phyloP scores from a whole-genome alignment of 2,797 vertebrate species.

The Benthosema pterotum region DNA sequence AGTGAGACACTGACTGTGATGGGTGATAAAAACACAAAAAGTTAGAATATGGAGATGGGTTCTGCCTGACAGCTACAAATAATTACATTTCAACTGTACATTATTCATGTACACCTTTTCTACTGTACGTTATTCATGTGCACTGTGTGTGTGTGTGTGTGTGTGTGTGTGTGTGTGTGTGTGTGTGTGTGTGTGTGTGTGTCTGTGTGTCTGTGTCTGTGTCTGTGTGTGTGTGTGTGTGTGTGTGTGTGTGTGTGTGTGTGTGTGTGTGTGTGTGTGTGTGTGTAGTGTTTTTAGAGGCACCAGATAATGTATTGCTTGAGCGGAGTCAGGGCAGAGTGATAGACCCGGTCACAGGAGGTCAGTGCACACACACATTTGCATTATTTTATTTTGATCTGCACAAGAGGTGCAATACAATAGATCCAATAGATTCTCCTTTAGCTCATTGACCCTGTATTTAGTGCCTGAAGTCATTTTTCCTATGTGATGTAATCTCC shows the following conservation, averaged over 20 bases:
- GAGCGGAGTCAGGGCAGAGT: constrained; percentile 86
- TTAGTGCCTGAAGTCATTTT: too few species aligned
- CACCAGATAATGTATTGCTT: constrained; percentile 84
- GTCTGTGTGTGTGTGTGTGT: constrained; percentile 16
- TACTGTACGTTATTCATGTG: neutral
- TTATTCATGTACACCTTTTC: too few species aligned
- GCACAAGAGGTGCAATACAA: too few species aligned
- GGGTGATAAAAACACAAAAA: too few species aligned
- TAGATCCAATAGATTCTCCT: too few species aligned
- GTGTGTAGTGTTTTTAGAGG: constrained; percentile 84
- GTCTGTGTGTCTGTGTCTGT: constrained; percentile 29
- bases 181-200: constrained; percentile 5
- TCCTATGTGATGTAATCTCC: constrained; percentile 28
- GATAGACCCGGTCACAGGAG: constrained; percentile 84
- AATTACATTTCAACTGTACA: too few species aligned
- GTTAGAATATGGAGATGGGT: too few species aligned
- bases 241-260: constrained; percentile 33
- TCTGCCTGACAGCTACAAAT: too few species aligned
- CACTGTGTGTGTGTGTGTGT: neutral
- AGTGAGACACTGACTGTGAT: too few species aligned
- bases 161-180: neutral
- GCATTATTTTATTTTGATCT: too few species aligned
- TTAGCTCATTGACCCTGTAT: too few species aligned
- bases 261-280: constrained; percentile 23
- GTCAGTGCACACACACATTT: constrained; percentile 66